Evolutionary conservation across 2,797 vertebrate genomes (phyloP), one percentile per base, ranked within the genome.

Genomic region (Moxostoma hubbsi): DNA sequence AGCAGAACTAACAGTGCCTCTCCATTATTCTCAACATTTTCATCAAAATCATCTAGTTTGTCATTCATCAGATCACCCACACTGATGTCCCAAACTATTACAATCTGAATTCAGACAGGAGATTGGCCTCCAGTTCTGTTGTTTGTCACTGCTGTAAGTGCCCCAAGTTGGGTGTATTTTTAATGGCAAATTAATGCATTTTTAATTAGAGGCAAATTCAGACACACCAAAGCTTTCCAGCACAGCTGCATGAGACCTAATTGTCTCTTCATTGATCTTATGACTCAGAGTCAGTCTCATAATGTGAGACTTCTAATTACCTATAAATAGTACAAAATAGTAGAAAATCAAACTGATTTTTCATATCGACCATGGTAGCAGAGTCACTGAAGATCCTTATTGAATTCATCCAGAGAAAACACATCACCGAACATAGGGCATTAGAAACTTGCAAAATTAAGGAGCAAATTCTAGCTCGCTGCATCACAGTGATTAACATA

Each of bases 81-180:
- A 68, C 47, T 24, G 50, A 67, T 68, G 45, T 73, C 64, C 63
- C 68, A 58, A 62, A 68, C 50, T 49, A 74, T 64, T 69, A 15
- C 63, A 50, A 53, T 50, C 9, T 73, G 49, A 61, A 72, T 16
- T 65, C 69, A 24, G 43, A 58, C 72, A 65, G 18, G 12, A 64
- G 16, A 72, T 58, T 73, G 70, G 69, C 50, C 70, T 78, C 36
- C 46, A 49, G 68, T 66, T 68, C 47, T 82, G 68, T 73, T 77
- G 53, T 81, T 72, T 61, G 61, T 73, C 61, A 45, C 57, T 13
- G 54, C 55, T 78, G 43, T 62, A 16, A 73, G 46, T 24, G 18
- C 57, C 63, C 13, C 64, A 74, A 43, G 67, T 82, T 55, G 63
- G 45, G 63, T 6, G 36, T 88, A 89, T 76, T 73, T 73, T 77